Evolutionary conservation across 2,113 vertebrate genomes (phyloP).

Genomic region (Chrysochloris asiatica): DNA sequence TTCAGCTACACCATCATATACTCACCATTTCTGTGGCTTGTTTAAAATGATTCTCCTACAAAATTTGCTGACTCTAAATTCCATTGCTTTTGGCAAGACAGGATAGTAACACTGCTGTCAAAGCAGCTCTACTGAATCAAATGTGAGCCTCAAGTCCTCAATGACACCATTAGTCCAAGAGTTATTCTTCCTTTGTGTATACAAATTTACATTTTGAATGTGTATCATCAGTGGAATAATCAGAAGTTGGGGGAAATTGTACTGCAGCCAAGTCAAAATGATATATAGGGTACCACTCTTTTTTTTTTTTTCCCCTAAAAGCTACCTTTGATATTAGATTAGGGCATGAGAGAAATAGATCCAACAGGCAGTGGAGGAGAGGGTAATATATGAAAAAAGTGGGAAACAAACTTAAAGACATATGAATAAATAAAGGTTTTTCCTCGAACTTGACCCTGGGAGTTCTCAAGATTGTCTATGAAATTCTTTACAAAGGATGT

Average conservation of each 20-base stretch:
- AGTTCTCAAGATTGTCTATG: background rate
- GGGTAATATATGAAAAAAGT: background rate
- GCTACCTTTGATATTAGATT: background rate
- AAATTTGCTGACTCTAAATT: conserved; percentile 64
- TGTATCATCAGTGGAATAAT: conserved; percentile 52
- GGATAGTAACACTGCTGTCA: conserved; percentile 50
- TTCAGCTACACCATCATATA: background rate
- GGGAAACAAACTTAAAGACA: background rate
- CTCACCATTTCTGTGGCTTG: conserved; percentile 28
- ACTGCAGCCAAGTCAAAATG: conserved; percentile 37
- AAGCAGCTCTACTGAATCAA: conserved; percentile 64
- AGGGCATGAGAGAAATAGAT: background rate
- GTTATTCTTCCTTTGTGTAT: conserved; percentile 68
- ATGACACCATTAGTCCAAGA: conserved; percentile 57
- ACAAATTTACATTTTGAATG: conserved; percentile 69
- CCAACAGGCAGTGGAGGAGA: background rate
- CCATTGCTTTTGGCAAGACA: conserved; percentile 60
- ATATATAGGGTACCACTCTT: background rate
- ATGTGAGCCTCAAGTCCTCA: conserved; percentile 19
- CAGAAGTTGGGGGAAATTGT: conserved; percentile 31
- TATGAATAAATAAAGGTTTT: background rate
- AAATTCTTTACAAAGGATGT: background rate
- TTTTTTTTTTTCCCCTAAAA: conserved; percentile 40
- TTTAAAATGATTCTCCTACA: conserved; percentile 44
- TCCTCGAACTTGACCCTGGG: background rate